Base-by-base conservation (phyloP, 2,113 vertebrate genomes). In the Sphaerodactylus townsendi region DNA sequence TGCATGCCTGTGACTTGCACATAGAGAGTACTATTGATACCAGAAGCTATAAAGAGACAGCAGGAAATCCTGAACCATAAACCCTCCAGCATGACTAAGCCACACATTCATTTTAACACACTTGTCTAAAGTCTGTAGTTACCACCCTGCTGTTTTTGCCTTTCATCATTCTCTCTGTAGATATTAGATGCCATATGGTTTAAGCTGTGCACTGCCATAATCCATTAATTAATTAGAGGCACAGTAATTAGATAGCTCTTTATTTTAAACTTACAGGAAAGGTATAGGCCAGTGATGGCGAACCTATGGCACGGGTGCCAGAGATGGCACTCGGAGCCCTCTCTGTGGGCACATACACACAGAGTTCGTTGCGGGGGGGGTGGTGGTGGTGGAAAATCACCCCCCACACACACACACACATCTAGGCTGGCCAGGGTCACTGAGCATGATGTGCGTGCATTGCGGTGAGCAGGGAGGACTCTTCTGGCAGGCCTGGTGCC, bases 261-360 rank as follows among this genome's bases (percentile, higher is more conserved):
- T 56, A 50, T 33, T n/a, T 83, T 64, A 84, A 91, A 3, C 3
- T n/a, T 33, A 72, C 48, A 48, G 78, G 86, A 41, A 82, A 74
- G 28, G 41, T 35, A 86, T 37, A 70, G 2, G 17, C 28, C n/a
- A n/a, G n/a, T n/a, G n/a, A n/a, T n/a, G n/a, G n/a, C n/a, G n/a
- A n/a, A n/a, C n/a, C n/a, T n/a, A n/a, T n/a, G n/a, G n/a, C n/a
- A n/a, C n/a, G n/a, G n/a, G n/a, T n/a, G n/a, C n/a, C n/a, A n/a
- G n/a, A n/a, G n/a, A n/a, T n/a, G n/a, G n/a, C n/a, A n/a, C n/a
- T n/a, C n/a, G n/a, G n/a, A n/a, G n/a, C n/a, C n/a, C n/a, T n/a
- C n/a, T n/a, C n/a, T n/a, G n/a, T n/a, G n/a, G n/a, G n/a, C n/a
- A n/a, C n/a, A n/a, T n/a, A n/a, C n/a, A n/a, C n/a, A n/a, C n/a